Percentiles rank a stretch among this genome's conserved stretches.
Conservation (phyloP, 2,888 invertebrate species). For the Synergus japonicus region DNA sequence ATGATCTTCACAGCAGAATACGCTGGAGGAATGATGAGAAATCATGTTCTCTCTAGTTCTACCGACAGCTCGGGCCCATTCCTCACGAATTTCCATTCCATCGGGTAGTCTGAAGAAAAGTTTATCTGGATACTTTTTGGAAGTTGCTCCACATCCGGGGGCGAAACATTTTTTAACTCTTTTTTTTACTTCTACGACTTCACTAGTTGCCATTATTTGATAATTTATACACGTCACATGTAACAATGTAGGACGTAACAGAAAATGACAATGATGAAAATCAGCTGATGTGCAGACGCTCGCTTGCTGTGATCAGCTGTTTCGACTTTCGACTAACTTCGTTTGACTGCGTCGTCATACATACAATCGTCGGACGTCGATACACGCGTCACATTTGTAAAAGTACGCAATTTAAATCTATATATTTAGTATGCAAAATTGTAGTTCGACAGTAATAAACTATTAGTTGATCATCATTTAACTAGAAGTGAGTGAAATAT, state of each 20-base stretch:
- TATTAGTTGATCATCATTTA: slow-evolving; percentile 4
- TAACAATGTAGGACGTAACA: neutral
- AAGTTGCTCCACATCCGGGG: neutral
- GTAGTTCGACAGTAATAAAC: slow-evolving; percentile 33
- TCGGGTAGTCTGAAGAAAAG: neutral
- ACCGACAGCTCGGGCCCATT: neutral
- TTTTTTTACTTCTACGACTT: neutral
- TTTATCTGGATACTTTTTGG: neutral
- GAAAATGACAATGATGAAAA: too few relatives aligned
- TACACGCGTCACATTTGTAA: neutral
- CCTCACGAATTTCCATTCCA: neutral
- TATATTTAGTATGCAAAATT: slow-evolving; percentile 38
- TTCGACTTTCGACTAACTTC: too few relatives aligned
- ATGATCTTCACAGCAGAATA: slow-evolving; percentile 9
- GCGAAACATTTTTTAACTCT: neutral
- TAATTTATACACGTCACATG: neutral
- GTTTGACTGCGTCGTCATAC: too few relatives aligned
- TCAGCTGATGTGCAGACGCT: too few relatives aligned
- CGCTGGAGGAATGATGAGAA: neutral
- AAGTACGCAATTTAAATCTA: slow-evolving; percentile 37
- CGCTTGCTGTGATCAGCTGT: too few relatives aligned
- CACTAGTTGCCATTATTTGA: neutral
- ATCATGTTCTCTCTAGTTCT: neutral
- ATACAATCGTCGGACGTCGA: too few relatives aligned
- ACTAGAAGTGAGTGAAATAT: slow-evolving; percentile 10